Evolutionary conservation across 1,140 invertebrate species (phyloP), one percentile per base, ranked within the genome.

Genomic region (Dendrolimus kikuchii): DNA sequence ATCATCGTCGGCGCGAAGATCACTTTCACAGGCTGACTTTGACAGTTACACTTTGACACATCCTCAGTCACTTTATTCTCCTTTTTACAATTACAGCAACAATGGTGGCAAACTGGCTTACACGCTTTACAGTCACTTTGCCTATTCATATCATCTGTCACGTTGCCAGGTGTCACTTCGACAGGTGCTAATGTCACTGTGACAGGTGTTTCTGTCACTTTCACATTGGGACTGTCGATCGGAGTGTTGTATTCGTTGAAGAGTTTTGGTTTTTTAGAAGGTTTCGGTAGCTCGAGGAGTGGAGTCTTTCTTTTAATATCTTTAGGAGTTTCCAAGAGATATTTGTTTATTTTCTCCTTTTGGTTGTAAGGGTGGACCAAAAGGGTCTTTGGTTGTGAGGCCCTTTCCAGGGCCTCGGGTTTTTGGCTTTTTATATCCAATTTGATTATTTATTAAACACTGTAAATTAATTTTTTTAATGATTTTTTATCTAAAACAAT

Each of bases 1-100:
- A 83, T 75, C 80, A 83, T 81, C 5, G 77, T 66, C 43, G 76
- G 73, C 5, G 80, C 74, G 51, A 83, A 76, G 10, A 83, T 78
- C 51, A 83, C 77, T 67, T 81, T 81, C 10, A 80, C 76, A 44
- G 73, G 51, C 46, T 70, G 64, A 53, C 51, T 68, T 54, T 76
- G 67, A 71, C 75, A 76, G 49, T 55, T 23, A 38, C 53, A 61
- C 54, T 45, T 52, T 46, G 49, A 36, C 45, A 46, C 36, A 23
- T 48, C 46, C 46, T 48, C 49, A 46, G 38, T 47, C 46, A 38
- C 37, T 48, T n/a, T 51, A 43, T 4, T 8, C 43, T 23, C 23
- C 23, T 23, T 23, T 23, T 23, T 6, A 8, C 51, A 59, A 6
- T 38, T 42, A 9, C 51, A 54, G 40, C 51, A 53, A 52, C 59